Base-by-base conservation (phyloP, 2,113 vertebrate species). In the Menidia beryllina region DNA sequence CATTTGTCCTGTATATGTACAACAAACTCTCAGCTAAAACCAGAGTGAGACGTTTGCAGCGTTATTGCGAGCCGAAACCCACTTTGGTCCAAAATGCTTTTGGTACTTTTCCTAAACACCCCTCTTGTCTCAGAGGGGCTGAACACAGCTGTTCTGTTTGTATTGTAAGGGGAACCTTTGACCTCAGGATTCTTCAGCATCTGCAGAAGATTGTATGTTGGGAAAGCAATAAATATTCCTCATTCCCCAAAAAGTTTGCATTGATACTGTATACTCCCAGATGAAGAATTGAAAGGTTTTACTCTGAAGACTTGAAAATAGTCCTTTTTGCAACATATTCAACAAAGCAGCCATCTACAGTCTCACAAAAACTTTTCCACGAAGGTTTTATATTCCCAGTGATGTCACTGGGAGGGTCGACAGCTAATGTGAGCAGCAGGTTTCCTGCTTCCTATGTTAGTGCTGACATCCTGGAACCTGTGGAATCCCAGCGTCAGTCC, bases 11-110 rank as follows among this genome's bases (percentile, higher is more conserved):
- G 53, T 51, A 41, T 75, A 64, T 75, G 60, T 78, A 67, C 19
- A 66, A 60, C 80, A 80, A 82, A 68, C 61, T 54, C 53, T 21
- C 20, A 70, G 77, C 86, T 85, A 73, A 79, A 81, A 48, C 27
- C 72, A 58, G 64, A 1, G 12, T 48, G 15, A 27, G 63, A 19
- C 23, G 75, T 21, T 48, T 78, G 48, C 39, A 75, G 17, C 39
- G 15, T 27, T 54, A 65, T 77, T 82, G 76, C 77, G 71, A 82
- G 64, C 13, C 72, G 39, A 77, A 75, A 47, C 51, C 61, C 52
- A 60, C 43, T 34, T 3, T 58, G 15, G 57, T 75, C 78, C 78
- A 82, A 70, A 79, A 78, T 34, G 30, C 39, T 48, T 65, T 56
- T 47, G 2, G 78, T 75, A 49, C 49, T 63, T 89, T 82, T 77